Evolutionary conservation across 30 jellyfish, hydroid and myxozoan genomes (phyloP), one percentile per base, ranked within the genome.

Genomic region (Aurelia sp.): DNA sequence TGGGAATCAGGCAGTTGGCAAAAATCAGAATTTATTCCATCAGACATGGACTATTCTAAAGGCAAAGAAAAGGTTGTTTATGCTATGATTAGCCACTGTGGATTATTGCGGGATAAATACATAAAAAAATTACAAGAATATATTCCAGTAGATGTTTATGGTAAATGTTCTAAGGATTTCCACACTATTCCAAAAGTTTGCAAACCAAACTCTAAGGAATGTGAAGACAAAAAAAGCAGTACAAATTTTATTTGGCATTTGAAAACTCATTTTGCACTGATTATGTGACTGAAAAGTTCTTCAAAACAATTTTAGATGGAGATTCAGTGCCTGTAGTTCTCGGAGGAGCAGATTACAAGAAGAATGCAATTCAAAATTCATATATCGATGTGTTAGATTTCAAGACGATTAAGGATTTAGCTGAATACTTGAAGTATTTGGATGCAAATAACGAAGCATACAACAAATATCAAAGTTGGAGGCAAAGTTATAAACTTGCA

Each of bases 1-100:
- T 92, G 98, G 98, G 98, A 92, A 73, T 81, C 87, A 87, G 98
- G 98, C n/a, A 74, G 96, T 4, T 92, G 98, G 98, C 82, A 76
- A 64, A 70, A 60, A 51, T 58, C 79, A 62, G 62, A 61, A 12
- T 65, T 66, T 11, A 63, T 31, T 6, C 75, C 85, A 3, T 23
- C 30, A 16, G 50, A 48, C 6, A 70, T 78, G 27, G 87, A 92
- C 48, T 86, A 92, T 58, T 87, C 98, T 3, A 88, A 74, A 13
- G 96, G 95, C 22, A 92, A 87, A 76, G 97, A 87, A 65, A 87
- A 78, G 21, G 63, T 87, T 27, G 74, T 81, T 51, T 92, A 71
- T 84, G 96, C 85, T 13, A 88, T 89, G 37, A 81, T 92, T 22
- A 92, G 96, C 74, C 93, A 80, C 41, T 92, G 98, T 66, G 98